Base-by-base conservation (phyloP, 2,797 vertebrate genomes). In the Graptemys geographica region DNA sequence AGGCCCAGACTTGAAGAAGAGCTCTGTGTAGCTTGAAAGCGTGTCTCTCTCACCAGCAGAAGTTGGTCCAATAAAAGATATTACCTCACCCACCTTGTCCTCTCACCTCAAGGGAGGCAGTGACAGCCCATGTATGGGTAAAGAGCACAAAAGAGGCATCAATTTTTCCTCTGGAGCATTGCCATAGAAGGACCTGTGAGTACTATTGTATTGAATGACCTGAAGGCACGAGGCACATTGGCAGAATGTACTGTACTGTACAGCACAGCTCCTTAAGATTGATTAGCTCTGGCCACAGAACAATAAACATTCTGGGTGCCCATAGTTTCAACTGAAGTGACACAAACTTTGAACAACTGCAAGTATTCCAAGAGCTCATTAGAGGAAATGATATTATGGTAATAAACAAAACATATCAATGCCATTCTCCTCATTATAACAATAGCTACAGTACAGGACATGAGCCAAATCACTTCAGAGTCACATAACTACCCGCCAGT, bases 351-450 rank as follows among this genome's bases (percentile, higher is more conserved):
- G 47, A 72, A 81, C 6, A 81, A 44, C 19, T 81, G 16, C 37
- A 2, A 51, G 15, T 74, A 23, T 8, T 82, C 74, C 25, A 13
- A 44, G 72, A 15, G 44, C 13, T 76, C 19, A 12, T 69, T 25
- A 69, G 11, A 65, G 88, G 91, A 95, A 59, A 3, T 53, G 11
- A 0, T 41, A 41, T 84, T 28, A 23, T 31, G 49, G 9, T 79
- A 41, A 44, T 2, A 0, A 74, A 74, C 1, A 81, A 72, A 89
- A 0, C 3, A 83, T 8, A 27, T 11, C n/a, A 44, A 8, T 44
- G 13, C 0, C 0, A 8, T 81, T 87, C 19, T 9, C 3, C 27
- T 28, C 16, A 55, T 4, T 4, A 1, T 31, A 69, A 52, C 41
- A 57, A 7, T 87, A 74, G 33, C 72, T 83, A 37, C 28, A 83